phyloP scores from a whole-genome alignment of 2,797 vertebrate genomes.

The Cirrhinus mrigala region DNA sequence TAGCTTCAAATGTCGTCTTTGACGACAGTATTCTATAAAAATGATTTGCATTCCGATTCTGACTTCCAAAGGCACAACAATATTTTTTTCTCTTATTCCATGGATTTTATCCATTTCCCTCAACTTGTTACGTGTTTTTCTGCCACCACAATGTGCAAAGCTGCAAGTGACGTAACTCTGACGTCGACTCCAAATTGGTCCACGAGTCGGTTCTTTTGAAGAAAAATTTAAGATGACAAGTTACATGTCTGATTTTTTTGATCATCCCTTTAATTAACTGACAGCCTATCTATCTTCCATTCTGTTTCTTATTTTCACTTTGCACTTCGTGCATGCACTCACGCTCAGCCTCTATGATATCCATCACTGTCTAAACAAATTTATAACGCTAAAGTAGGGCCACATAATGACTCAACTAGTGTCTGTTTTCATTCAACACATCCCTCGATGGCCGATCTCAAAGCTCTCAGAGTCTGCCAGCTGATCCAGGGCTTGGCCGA shows the following conservation, averaged over 20 bases:
- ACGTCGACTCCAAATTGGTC: no score
- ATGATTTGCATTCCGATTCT: no score
- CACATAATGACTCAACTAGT: constrained; percentile 42
- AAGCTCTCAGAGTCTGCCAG: constrained; percentile 39
- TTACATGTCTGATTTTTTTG: not conserved
- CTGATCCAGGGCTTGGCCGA: constrained; percentile 30
- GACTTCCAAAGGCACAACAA: no score
- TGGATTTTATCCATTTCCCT: no score
- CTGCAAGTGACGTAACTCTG: no score
- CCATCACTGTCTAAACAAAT: constrained; percentile 46
- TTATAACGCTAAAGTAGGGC: constrained; percentile 8
- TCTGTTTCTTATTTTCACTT: not conserved
- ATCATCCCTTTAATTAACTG: not conserved
- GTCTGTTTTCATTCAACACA: constrained; percentile 54
- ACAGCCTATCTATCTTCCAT: not conserved
- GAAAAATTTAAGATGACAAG: not conserved
- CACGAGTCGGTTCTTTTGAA: not conserved
- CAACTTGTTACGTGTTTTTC: no score
- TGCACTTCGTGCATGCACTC: not conserved
- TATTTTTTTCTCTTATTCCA: no score
- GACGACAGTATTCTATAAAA: no score
- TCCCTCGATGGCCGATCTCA: constrained; percentile 47
- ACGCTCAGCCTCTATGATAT: constrained; percentile 23
- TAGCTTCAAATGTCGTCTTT: no score
- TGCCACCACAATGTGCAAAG: no score